Percentiles rank a stretch among this genome's conserved stretches.
phyloP scores from a whole-genome alignment of 2,113 vertebrate species.

The Archocentrus centrarchus region DNA sequence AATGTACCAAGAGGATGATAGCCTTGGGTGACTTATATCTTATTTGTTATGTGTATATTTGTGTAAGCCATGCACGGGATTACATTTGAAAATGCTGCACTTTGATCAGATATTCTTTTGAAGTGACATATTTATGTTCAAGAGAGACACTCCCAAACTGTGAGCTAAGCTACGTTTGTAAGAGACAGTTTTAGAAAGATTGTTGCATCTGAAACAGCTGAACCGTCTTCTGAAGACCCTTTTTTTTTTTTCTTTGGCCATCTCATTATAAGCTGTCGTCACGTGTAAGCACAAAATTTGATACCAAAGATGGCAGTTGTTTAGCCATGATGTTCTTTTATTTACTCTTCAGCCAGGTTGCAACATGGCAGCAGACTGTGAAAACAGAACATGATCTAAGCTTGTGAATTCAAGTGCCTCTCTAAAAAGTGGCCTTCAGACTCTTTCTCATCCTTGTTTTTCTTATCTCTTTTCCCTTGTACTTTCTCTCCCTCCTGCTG shows the following conservation, averaged over 20 bases:
- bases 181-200: background rate
- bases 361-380: background rate
- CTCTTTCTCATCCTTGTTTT: background rate
- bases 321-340: background rate
- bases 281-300: background rate
- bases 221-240: background rate
- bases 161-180: background rate
- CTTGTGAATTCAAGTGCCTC: background rate
- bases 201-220: background rate
- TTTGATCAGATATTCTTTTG: conserved; percentile 14
- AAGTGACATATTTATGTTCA: conserved; percentile 1
- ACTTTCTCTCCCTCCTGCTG: background rate
- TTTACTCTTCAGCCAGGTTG: background rate
- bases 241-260: background rate
- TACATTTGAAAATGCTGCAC: background rate
- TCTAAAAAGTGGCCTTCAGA: background rate
- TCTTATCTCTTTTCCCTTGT: background rate
- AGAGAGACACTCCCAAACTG: background rate
- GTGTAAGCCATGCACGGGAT: background rate
- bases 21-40: background rate
- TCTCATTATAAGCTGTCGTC: background rate
- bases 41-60: background rate
- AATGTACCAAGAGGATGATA: background rate
- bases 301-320: background rate
- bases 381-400: background rate